Conservation (phyloP, 2,888 invertebrate species). For the Corbicula japonica region DNA sequence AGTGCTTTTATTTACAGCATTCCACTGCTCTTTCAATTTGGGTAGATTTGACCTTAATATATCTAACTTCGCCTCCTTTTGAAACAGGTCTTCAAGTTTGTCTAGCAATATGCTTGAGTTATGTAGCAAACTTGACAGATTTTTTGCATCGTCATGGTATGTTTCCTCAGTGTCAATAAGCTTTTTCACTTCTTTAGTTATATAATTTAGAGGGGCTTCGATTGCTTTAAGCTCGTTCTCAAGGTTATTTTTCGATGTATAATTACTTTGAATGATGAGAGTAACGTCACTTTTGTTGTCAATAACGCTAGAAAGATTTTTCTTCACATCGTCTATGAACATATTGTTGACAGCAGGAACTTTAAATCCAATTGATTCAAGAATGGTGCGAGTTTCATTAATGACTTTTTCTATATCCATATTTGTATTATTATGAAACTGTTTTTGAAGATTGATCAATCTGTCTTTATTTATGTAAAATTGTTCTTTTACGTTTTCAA, state of each 20-base stretch:
- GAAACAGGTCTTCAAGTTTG: constrained; percentile 11
- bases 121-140: constrained; percentile 5
- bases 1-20: constrained; percentile 1
- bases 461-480: constrained; percentile 15
- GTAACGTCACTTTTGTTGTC: constrained; percentile 14
- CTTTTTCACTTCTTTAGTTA: constrained; percentile 27
- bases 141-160: constrained; percentile 27
- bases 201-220: constrained; percentile 18
- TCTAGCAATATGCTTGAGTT: constrained; percentile 24
- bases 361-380: constrained; percentile 28
- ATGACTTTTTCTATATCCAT: constrained; percentile 8
- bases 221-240: constrained; percentile 17
- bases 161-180: constrained; percentile 11
- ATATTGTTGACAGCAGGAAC: constrained; percentile 39
- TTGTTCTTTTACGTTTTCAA: constrained; percentile 15
- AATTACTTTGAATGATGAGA: constrained; percentile 16
- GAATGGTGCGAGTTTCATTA: not conserved
- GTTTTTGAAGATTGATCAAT: constrained; percentile 7
- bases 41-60: constrained; percentile 20
- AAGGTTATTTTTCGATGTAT: constrained; percentile 12
- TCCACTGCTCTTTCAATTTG: constrained; percentile 3
- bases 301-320: constrained; percentile 27
- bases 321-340: constrained; percentile 25
- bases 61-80: constrained; percentile 24
- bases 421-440: constrained; percentile 24